Base-by-base conservation (phyloP, 2,888 invertebrate species). In the Tetropium fuscum region DNA sequence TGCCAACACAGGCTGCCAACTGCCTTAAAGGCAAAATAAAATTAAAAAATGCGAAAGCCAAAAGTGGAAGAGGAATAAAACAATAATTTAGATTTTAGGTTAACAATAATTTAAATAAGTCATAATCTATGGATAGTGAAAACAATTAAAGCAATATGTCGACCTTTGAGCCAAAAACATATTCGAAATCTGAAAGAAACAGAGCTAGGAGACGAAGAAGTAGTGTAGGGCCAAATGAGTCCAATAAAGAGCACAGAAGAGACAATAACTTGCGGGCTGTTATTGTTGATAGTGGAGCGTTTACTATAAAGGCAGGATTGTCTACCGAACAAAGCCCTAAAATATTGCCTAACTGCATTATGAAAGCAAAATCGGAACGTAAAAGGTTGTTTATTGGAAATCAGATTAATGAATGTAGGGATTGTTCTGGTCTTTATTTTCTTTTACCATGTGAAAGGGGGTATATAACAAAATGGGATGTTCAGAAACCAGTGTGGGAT, bases 301-400 rank as follows among this genome's bases (percentile, higher is more conserved):
- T 90, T 76, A 88, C 89, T 0, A 90, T 92, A 0, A 97, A 97
- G 87, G 90, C 90, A 54, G 97, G 95, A n/a, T 86, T 89, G 73
- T 87, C 92, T 1, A 87, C 85, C 4, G 86, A 86, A 69, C 83
- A 81, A 63, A 82, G 89, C 57, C 90, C 95, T 3, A 90, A 88
- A 74, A 78, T 93, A 10, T 86, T 96, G 47, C 97, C 98, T 0
- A 99, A 99, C 82, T 96, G 95, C 75, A 94, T 99, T 19, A 95
- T 97, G 88, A 99, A 99, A 85, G 97, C 97, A 0, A 98, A 98
- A 82, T 95, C 95, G 48, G 98, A 99, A 81, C 84, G 97, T 51
- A 89, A 97, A 6, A 87, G 98, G 36, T 91, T 95, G 0, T 99
- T 98, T 80, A 88, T 99, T 54, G 98, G 93, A 0, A 90, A 92